Base-by-base conservation (phyloP, 2,888 invertebrate species). In the Yponomeuta malinellus region DNA sequence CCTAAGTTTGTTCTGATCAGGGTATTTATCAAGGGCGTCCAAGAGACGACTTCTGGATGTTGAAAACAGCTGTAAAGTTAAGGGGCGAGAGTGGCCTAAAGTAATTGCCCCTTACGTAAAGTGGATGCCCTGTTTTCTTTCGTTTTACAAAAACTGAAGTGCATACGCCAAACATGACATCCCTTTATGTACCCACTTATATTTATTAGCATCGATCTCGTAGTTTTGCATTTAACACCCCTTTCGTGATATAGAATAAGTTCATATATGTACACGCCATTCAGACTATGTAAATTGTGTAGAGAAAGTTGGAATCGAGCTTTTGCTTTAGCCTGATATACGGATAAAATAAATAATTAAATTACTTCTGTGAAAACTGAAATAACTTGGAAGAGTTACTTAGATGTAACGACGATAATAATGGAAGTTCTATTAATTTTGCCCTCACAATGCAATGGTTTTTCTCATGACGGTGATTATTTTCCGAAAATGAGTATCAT, bases 321-420 rank as follows among this genome's bases (percentile, higher is more conserved):
- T 91, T 89, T 84, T 84, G 87, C 87, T 83, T 85, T 89, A 89
- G 89, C 87, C 87, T 84, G 85, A 88, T 90, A 88, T 89, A 71
- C 74, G 70, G 69, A 71, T 69, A 69, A 67, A 73, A 15, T 59
- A 59, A 59, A 59, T 59, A 43, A 43, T 8, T 43, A 59, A 12
- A 15, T 71, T 72, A 70, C 69, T 23, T 68, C 69, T 65, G 72
- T 69, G 31, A 29, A 63, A 69, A 69, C 63, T 63, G 23, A 43
- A 63, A 23, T 63, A 69, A 59, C 31, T 67, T 67, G 31, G 59
- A 59, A 52, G 48, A 59, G 23, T 69, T 63, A 23, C 48, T 52
- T 29, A n/a, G 23, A 64, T 23, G 23, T 63, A 63, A n/a, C 12
- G 23, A 68, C 52, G 48, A 12, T 68, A 68, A 37, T 37, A 10